Evolutionary conservation across 2,888 invertebrate species (phyloP).

Genomic region (Ichneumoninae sp.): DNA sequence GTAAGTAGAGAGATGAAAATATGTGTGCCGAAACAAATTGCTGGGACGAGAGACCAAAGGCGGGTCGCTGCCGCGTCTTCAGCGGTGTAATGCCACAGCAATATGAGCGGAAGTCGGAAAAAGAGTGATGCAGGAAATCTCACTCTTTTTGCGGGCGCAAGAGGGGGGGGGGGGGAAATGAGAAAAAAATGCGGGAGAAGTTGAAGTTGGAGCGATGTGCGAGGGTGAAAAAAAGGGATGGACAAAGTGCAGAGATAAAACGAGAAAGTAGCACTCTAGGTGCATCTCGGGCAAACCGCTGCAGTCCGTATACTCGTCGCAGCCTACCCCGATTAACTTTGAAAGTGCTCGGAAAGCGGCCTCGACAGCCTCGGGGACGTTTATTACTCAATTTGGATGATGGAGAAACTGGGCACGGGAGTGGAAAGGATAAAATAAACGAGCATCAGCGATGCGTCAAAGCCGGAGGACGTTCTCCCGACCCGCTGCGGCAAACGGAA

Average conservation of each 20-base stretch:
- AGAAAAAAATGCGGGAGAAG: neutral
- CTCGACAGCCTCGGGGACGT: conserved; percentile 69
- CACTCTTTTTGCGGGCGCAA: neutral
- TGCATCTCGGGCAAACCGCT: conserved; percentile 61
- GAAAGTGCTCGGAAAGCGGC: conserved; percentile 74
- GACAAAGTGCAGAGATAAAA: conserved; percentile 65
- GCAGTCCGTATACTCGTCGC: conserved; percentile 65
- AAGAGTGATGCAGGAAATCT: conserved; percentile 35
- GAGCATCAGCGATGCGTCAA: conserved; percentile 8
- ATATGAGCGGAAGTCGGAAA: conserved; percentile 21
- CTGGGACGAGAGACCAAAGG: conserved; percentile 16
- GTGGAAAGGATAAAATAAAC: conserved; percentile 35
- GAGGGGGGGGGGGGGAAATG: neutral
- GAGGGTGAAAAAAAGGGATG: conserved; percentile 51
- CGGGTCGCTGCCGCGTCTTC: conserved; percentile 7
- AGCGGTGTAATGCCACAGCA: conserved; percentile 31
- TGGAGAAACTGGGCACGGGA: conserved; percentile 73
- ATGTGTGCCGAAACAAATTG: conserved; percentile 46
- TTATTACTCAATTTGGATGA: conserved; percentile 82
- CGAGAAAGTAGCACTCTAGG: conserved; percentile 52
- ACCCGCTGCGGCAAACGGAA: neutral
- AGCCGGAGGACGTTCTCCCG: neutral
- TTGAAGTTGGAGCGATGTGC: neutral
- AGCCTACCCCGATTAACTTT: conserved; percentile 78
- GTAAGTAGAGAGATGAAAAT: conserved; percentile 40